These are phyloP conservation scores for Spinus pinus DNA, from an alignment of 2,797 vertebrate genomes.

Conservation along the genomic window DNA sequence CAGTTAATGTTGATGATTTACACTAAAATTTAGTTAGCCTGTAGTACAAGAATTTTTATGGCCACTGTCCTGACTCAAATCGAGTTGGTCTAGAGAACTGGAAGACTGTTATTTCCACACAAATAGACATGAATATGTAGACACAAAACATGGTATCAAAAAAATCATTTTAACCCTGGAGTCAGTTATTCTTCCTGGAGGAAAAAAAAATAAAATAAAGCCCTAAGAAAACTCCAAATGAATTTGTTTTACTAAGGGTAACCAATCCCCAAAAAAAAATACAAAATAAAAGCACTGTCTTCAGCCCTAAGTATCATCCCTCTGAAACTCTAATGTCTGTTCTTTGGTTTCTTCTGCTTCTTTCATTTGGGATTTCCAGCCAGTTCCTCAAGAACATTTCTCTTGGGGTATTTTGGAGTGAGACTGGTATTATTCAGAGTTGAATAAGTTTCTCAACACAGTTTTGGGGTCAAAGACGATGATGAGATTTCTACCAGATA, in stretches of 20 bases:
- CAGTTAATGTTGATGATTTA: not conserved
- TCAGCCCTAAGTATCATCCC: not conserved
- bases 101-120: not conserved
- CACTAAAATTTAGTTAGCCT: not conserved
- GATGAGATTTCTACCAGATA: not conserved
- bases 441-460: not conserved
- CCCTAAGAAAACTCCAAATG: fast-evolving
- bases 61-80: not conserved
- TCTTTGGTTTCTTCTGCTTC: not conserved
- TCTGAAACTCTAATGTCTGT: not conserved
- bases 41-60: not conserved
- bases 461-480: not conserved
- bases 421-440: not conserved
- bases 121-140: not conserved
- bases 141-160: not conserved
- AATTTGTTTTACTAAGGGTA: not conserved
- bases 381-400: not conserved
- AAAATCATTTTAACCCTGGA: not conserved
- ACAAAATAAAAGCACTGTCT: not conserved
- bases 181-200: not conserved
- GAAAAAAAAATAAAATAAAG: not conserved
- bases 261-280: not conserved
- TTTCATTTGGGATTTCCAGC: not conserved
- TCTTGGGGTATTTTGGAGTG: not conserved
- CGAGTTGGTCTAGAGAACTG: not conserved